A percentile compares a stretch with the other conserved stretches of the same genome.
These are phyloP conservation scores for Cnemophilus loriae DNA, from an alignment of 2,113 vertebrate species.

Conservation along the genomic window DNA sequence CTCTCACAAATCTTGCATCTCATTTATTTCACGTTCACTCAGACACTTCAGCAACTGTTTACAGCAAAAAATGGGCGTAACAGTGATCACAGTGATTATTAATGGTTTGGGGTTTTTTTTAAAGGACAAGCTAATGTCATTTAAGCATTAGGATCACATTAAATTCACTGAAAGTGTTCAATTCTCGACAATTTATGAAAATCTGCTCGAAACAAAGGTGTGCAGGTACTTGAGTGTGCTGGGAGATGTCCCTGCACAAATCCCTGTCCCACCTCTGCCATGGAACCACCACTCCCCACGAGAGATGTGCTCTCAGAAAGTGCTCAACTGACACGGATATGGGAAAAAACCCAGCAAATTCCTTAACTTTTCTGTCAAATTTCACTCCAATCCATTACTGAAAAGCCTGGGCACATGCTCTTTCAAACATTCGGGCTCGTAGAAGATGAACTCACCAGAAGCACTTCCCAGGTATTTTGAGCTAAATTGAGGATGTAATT, in stretches of 20 bases:
- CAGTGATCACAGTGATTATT: not conserved
- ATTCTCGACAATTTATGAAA: not conserved
- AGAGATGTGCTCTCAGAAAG: not conserved
- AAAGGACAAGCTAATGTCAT: not conserved
- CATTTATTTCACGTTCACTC: not conserved
- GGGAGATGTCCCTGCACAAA: rapidly evolving
- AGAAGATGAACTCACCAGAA: not conserved
- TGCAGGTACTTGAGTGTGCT: not conserved
- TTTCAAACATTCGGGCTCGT: not conserved
- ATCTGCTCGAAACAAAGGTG: not conserved
- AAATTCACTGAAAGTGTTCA: not conserved
- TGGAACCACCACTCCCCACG: rapidly evolving
- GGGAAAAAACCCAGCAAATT: not conserved
- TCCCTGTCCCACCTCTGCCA: not conserved
- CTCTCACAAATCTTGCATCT: not conserved
- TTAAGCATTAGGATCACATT: not conserved
- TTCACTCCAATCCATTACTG: not conserved
- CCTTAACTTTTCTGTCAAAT: not conserved
- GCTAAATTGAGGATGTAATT: not conserved
- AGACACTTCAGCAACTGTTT: not conserved
- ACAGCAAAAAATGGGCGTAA: not conserved
- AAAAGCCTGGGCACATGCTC: not conserved
- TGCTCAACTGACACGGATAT: rapidly evolving
- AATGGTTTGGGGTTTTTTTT: not conserved
- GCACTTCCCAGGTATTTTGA: not conserved